Base-by-base conservation (phyloP, 2,888 invertebrate species). In the Drosophila melanosoma region DNA sequence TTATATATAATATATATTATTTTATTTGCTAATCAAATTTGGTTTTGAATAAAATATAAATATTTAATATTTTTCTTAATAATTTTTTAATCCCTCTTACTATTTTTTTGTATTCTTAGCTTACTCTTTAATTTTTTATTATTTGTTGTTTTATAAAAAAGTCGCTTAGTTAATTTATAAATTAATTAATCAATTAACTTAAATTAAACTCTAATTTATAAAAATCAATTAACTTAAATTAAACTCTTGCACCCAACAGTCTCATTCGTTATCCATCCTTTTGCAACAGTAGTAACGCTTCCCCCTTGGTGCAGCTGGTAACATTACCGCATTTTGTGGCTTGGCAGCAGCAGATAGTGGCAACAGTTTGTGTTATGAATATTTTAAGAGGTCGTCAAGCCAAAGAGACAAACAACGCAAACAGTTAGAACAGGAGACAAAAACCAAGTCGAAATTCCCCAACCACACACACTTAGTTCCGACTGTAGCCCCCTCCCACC, bases 361-460 rank as follows among this genome's bases (percentile, higher is more conserved):
- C 82, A 86, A 83, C 82, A 86, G 87, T 86, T 87, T 86, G 82
- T 83, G 86, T 82, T 88, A 86, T 86, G 86, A 88, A 86, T 86
- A 86, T 88, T 86, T 86, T 88, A 88, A 82, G 81, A 74, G 80
- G 73, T 60, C 70, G 80, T 79, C 69, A 75, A 79, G 61, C 63
- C 57, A 68, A 60, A 68, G 65, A 57, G 68, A 61, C 70, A 75
- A 74, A 71, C 76, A 74, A 68, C 69, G 67, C 71, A 69, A 70
- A 66, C 45, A 72, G 69, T 61, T 61, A 54, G 32, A 66, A 61
- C 56, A 54, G 48, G 49, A 58, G 66, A 61, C 75, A 72, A 74
- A 72, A 76, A 61, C 56, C 62, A 66, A 79, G 79, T 75, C 75
- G 36, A 62, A 68, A 17, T 48, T 20, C 10, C 51, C 51, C 26